Percentiles rank a stretch among this genome's conserved stretches.
Evolutionary conservation across 1,140 invertebrate genomes (phyloP).

Genomic region (Nephila pilipes): DNA sequence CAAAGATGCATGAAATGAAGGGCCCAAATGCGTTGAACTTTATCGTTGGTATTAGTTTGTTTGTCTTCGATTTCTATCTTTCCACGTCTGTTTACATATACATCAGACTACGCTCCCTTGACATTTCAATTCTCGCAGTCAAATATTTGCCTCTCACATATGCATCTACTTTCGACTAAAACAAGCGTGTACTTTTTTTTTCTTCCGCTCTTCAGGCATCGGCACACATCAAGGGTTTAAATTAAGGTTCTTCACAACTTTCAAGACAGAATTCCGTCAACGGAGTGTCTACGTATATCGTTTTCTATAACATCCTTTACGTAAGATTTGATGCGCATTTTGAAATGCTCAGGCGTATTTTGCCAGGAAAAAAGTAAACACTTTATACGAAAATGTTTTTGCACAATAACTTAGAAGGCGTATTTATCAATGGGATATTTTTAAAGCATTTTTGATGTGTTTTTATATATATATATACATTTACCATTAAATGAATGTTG

Average conservation of each 20-base stretch:
- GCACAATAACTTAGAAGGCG: too few species aligned
- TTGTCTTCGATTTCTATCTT: constrained; percentile 42
- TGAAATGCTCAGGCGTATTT: too few species aligned
- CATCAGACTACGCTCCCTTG: constrained; percentile 32
- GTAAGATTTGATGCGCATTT: too few species aligned
- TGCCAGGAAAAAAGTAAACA: too few species aligned
- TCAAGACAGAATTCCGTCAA: neutral
- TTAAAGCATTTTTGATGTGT: too few species aligned
- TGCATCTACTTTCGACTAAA: constrained; percentile 21
- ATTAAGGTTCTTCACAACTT: neutral
- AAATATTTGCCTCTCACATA: constrained; percentile 42
- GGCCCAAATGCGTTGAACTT: neutral
- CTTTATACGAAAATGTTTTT: too few species aligned
- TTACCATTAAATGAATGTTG: too few species aligned
- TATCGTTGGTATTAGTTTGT: constrained; percentile 53
- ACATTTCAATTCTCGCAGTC: constrained; percentile 46
- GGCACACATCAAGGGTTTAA: neutral
- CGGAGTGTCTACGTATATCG: neutral
- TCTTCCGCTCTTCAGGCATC: neutral
- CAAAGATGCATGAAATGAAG: constrained; percentile 23
- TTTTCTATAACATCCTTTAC: too few species aligned
- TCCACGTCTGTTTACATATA: constrained; percentile 29
- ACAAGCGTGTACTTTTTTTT: neutral
- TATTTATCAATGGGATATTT: too few species aligned
- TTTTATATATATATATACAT: too few species aligned